A percentile compares a stretch with the other conserved stretches of the same genome.
Evolutionary conservation across 2,888 invertebrate species (phyloP).

Genomic region (Patella caerulea): DNA sequence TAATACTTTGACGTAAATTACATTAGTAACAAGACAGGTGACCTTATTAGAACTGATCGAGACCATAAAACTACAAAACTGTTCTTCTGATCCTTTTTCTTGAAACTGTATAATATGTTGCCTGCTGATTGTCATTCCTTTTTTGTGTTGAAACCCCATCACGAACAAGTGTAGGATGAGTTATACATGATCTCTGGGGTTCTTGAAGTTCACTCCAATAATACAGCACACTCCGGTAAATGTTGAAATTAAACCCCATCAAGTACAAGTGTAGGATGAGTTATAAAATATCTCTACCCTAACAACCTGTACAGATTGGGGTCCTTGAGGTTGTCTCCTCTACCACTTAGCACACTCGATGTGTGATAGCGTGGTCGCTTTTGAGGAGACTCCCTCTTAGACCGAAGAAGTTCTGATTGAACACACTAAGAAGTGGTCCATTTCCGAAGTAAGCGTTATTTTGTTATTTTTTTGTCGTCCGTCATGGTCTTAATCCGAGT

Average conservation of each 20-base stretch:
- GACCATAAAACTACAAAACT: no score
- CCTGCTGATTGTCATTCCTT: no score
- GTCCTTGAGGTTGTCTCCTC: background rate
- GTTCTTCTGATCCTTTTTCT: no score
- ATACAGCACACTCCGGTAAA: background rate
- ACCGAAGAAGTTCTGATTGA: background rate
- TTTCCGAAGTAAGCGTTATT: background rate
- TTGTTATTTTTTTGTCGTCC: background rate
- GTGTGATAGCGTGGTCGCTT: no score
- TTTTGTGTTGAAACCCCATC: background rate
- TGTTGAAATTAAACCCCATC: slow-evolving; percentile 3
- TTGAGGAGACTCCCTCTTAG: background rate
- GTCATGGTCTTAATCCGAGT: background rate
- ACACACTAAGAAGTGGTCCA: background rate
- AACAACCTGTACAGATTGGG: background rate
- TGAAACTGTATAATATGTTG: no score
- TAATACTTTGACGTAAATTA: no score
- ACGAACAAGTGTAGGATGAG: background rate
- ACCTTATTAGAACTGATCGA: no score
- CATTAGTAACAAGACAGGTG: no score
- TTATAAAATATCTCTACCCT: background rate
- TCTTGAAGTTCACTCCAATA: background rate
- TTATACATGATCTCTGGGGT: background rate
- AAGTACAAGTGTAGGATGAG: slow-evolving; percentile 3
- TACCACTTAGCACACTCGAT: no score